Conservation (phyloP, 2,113 vertebrate genomes). For the Zapornia atra region DNA sequence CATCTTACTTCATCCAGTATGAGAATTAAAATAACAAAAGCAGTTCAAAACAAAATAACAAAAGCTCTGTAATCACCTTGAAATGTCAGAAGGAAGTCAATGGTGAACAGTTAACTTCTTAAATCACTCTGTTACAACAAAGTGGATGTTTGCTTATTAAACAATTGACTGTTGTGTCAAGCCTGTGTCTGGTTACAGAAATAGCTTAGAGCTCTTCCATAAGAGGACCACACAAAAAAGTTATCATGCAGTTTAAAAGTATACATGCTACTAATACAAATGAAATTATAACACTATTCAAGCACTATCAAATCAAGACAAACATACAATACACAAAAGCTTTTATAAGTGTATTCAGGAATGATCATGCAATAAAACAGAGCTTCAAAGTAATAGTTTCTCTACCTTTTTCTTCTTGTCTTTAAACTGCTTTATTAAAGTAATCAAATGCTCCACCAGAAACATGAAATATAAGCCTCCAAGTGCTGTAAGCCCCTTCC, state of each 20-base stretch:
- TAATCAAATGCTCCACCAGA: constrained; percentile 95
- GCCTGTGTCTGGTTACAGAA: background rate
- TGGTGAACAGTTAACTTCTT: background rate
- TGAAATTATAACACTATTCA: background rate
- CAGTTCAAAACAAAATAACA: too few relatives aligned
- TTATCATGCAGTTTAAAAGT: background rate
- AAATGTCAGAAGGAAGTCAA: background rate
- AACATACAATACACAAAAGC: background rate
- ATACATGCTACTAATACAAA: background rate
- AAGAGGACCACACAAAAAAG: background rate
- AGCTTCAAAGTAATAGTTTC: background rate
- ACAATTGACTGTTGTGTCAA: background rate
- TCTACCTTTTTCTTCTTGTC: constrained; percentile 96
- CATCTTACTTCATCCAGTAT: background rate
- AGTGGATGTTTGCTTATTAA: background rate
- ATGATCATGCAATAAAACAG: background rate
- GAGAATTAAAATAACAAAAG: background rate
- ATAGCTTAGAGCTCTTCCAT: background rate
- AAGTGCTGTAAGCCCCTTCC: constrained; percentile 93
- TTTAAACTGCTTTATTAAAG: constrained; percentile 96
- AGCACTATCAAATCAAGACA: background rate
- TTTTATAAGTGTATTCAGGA: background rate
- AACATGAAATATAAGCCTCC: constrained; percentile 97
- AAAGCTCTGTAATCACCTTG: background rate
- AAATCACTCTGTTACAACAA: background rate